Conservation (phyloP, 2,888 invertebrate species). For the Sympetrum striolatum region DNA sequence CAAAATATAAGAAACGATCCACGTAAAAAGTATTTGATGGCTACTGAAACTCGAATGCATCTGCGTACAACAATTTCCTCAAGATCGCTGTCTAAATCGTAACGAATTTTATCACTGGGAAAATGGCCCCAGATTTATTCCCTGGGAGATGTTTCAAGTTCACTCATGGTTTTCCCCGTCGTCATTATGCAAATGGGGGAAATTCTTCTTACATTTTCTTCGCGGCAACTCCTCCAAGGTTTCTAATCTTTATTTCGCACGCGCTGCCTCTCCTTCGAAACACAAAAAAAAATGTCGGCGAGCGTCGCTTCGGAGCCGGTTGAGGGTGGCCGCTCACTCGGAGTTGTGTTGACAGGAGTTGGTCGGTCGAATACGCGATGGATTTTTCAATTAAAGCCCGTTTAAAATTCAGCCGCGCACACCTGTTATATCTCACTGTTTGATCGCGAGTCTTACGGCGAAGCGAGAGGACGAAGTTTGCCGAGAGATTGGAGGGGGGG, state of each 20-base stretch:
- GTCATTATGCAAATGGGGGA: background rate
- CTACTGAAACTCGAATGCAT: too few species aligned
- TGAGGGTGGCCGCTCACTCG: background rate
- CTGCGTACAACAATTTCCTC: too few species aligned
- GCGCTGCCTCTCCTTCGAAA: background rate
- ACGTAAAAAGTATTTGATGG: too few species aligned
- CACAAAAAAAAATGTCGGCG: background rate
- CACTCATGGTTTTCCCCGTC: too few species aligned
- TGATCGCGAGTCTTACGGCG: background rate
- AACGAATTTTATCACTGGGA: too few species aligned
- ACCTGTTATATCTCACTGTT: background rate
- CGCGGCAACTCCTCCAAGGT: background rate
- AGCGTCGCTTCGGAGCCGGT: background rate
- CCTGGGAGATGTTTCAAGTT: too few species aligned
- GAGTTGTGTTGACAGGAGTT: background rate
- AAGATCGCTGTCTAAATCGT: too few species aligned
- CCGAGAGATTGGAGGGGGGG: background rate
- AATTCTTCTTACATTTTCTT: background rate
- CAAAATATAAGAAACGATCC: too few species aligned
- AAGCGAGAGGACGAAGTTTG: background rate
- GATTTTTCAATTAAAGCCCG: background rate
- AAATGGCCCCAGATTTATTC: too few species aligned
- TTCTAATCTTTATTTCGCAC: background rate
- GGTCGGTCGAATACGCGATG: background rate
- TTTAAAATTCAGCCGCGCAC: background rate